Conservation (phyloP, 2,797 vertebrate species). For the Manis javanica region DNA sequence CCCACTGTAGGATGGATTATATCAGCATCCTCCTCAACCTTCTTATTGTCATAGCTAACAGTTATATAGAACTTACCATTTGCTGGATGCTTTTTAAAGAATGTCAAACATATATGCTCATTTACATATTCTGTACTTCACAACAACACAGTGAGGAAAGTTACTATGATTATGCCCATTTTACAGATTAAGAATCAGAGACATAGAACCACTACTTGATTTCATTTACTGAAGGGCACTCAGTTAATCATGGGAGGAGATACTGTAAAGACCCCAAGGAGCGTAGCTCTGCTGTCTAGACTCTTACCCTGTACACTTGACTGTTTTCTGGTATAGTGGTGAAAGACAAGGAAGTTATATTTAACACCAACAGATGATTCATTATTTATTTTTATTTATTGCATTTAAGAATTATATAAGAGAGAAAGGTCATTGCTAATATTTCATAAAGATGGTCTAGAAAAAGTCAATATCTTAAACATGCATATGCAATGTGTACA, state of each 20-base stretch:
- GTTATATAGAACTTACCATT: background rate
- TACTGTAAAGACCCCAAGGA: background rate
- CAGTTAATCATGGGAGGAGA: background rate
- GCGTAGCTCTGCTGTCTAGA: background rate
- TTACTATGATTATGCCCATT: background rate
- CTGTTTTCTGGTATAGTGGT: background rate
- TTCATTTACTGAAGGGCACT: background rate
- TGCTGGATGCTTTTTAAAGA: background rate
- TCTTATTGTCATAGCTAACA: background rate
- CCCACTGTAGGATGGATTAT: background rate
- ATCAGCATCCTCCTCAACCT: background rate
- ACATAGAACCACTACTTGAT: background rate
- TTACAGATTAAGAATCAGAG: background rate
- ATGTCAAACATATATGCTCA: background rate
- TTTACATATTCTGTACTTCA: background rate
- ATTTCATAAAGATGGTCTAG: background rate
- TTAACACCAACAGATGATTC: background rate
- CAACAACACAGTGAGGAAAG: background rate
- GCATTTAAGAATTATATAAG: background rate
- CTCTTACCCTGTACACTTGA: background rate
- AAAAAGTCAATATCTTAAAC: background rate
- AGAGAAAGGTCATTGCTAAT: background rate
- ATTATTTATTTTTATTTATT: conserved; percentile 10
- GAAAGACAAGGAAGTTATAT: background rate
- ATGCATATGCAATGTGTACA: background rate